Base-by-base conservation (phyloP, 2,113 vertebrate genomes). In the Pteruthius melanotis region DNA sequence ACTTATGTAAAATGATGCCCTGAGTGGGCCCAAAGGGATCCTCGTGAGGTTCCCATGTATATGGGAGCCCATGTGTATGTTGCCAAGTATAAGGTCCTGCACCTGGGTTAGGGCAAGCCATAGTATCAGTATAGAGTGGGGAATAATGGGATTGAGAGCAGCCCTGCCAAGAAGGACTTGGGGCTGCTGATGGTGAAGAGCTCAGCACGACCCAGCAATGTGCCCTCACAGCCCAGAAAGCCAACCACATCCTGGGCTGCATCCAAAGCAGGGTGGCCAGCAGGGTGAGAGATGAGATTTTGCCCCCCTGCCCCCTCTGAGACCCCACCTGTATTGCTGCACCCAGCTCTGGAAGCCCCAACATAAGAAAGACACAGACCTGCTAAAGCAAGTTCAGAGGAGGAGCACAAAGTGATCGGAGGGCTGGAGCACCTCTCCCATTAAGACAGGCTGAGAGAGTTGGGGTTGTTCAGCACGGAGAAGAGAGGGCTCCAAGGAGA, bases 181-280 rank as follows among this genome's bases (percentile, higher is more conserved):
- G 17, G 11, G 7, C 1, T 65, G 15, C 9, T 54, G 50, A 26
- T 26, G 22, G 13, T 66, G 10, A 52, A 56, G 63, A 66, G 14
- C 10, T 37, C 40, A 49, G 27, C 6, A 1, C 8, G 30, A 66
- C 3, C 19, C 3, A 6, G 28, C 35, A 65, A 26, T 9, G 15
- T 21, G 4, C 0, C 0, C 21, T 66, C 0, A 0, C n/a, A 49
- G 28, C 15, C 1, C 45, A 70, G 44, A 13, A 21, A 53, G 44
- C 15, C 63, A 80, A 13, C 0, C 1, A 0, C 17, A 27, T 37
- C 16, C 66, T 47, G 54, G 30, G 10, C 49, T 64, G 6, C 18
- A 64, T 35, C 49, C 59, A 50, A 27, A 4, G 6, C 18, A 52
- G 30, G 0, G 0, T 28, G 37, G 33, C 7, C 37, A 79, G 53